A percentile compares a stretch with the other conserved stretches of the same genome.
These are phyloP conservation scores for Lepisosteus osseus DNA, from an alignment of 2,113 vertebrate genomes.

Conservation along the genomic window DNA sequence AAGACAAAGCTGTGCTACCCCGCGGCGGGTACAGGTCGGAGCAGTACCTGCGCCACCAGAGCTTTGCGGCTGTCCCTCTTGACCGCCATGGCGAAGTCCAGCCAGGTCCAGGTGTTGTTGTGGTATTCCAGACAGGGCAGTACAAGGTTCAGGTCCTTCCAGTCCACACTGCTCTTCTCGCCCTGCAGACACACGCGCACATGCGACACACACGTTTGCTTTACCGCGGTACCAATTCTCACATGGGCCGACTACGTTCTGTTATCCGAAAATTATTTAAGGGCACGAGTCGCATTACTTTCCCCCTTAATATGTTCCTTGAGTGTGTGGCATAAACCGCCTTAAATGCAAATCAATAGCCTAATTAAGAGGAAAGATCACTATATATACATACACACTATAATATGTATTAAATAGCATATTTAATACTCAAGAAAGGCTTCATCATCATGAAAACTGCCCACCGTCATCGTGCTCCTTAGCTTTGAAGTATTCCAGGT, in stretches of 20 bases:
- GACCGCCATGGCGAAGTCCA: conserved; percentile 97
- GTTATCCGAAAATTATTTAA: background rate
- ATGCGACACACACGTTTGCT: background rate
- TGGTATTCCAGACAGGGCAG: conserved; percentile 95
- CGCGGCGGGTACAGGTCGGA: too few species aligned
- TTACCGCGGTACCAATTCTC: background rate
- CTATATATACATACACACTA: background rate
- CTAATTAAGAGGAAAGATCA: too few species aligned
- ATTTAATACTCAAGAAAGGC: too few species aligned
- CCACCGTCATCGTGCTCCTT: too few species aligned
- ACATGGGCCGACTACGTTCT: background rate
- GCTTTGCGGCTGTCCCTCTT: conserved; percentile 97
- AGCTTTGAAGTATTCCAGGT: too few species aligned
- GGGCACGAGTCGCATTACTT: background rate
- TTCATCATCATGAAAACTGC: too few species aligned
- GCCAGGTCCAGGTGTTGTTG: conserved; percentile 98
- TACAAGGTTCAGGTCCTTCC: conserved; percentile 94
- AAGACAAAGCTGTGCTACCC: too few species aligned
- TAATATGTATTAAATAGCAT: too few species aligned
- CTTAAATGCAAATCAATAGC: background rate
- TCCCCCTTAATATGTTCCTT: background rate
- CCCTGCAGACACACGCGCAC: conserved; percentile 60
- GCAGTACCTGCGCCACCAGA: conserved; percentile 88
- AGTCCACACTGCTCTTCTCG: conserved; percentile 96
- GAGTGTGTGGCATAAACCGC: background rate